Conservation (phyloP, 2,797 vertebrate species). For the Tolypeutes matacus region DNA sequence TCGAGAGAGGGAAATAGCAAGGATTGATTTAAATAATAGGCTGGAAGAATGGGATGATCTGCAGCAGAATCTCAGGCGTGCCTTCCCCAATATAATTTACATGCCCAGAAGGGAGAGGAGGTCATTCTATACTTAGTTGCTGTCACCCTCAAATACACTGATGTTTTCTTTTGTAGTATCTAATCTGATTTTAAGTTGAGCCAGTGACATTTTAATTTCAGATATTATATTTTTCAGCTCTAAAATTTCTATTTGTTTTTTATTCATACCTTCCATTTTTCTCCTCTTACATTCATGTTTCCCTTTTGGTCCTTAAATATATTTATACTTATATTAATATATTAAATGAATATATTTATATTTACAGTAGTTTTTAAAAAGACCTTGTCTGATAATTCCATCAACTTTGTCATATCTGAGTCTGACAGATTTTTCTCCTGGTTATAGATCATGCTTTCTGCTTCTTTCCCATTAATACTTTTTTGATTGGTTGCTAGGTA, state of each 20-base stretch:
- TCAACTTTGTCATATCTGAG: background rate
- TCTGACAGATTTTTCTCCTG: background rate
- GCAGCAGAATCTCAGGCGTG: background rate
- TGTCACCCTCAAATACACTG: background rate
- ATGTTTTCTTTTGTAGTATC: background rate
- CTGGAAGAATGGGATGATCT: background rate
- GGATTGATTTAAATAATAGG: slow-evolving; percentile 4
- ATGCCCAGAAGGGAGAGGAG: background rate
- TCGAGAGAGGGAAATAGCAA: background rate
- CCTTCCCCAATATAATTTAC: background rate
- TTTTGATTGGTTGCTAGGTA: background rate
- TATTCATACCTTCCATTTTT: background rate
- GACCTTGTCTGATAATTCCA: background rate
- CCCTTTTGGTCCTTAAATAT: background rate
- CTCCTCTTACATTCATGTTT: background rate
- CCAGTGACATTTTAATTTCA: slow-evolving; percentile 26
- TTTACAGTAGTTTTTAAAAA: slow-evolving; percentile 12
- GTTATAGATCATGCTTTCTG: background rate
- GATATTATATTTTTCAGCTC: background rate
- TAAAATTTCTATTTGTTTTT: background rate
- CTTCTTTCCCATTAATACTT: background rate
- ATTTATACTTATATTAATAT: background rate
- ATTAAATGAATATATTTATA: background rate
- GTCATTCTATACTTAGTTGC: background rate
- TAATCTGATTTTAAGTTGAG: background rate